These are phyloP conservation scores for Tapera naevia DNA, from an alignment of 2,797 vertebrate species.

Conservation along the genomic window DNA sequence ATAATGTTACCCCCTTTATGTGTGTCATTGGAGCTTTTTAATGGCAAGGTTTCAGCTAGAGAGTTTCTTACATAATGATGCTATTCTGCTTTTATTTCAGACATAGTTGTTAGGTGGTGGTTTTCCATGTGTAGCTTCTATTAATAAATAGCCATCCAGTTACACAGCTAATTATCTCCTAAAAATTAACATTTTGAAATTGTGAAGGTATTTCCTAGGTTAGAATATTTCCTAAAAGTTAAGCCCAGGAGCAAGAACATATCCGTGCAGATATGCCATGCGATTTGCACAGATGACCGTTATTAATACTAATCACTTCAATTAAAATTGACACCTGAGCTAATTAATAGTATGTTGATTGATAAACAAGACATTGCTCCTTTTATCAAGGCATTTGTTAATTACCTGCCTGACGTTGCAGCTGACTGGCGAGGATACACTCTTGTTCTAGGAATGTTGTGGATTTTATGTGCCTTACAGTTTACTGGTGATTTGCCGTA, in stretches of 20 bases:
- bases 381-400: conserved; percentile 30
- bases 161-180: not conserved
- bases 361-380: conserved; percentile 34
- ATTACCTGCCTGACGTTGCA: not conserved
- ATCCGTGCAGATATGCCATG: not conserved
- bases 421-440: not conserved
- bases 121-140: not conserved
- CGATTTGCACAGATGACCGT: not conserved
- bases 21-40: conserved; percentile 42
- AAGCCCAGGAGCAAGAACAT: not conserved
- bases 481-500: not conserved
- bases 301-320: conserved; percentile 52
- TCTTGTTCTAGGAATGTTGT: not conserved
- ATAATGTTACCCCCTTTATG: conserved; percentile 40
- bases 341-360: conserved; percentile 54
- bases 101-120: not conserved
- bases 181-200: not conserved
- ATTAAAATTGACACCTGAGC: conserved; percentile 29
- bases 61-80: conserved; percentile 4
- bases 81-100: not conserved
- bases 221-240: not conserved
- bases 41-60: not conserved
- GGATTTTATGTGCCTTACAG: not conserved
- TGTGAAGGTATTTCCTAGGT: not conserved
- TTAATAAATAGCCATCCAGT: conserved; percentile 6